phyloP scores from a whole-genome alignment of 2,888 invertebrate species.

The Melolontha melolontha region DNA sequence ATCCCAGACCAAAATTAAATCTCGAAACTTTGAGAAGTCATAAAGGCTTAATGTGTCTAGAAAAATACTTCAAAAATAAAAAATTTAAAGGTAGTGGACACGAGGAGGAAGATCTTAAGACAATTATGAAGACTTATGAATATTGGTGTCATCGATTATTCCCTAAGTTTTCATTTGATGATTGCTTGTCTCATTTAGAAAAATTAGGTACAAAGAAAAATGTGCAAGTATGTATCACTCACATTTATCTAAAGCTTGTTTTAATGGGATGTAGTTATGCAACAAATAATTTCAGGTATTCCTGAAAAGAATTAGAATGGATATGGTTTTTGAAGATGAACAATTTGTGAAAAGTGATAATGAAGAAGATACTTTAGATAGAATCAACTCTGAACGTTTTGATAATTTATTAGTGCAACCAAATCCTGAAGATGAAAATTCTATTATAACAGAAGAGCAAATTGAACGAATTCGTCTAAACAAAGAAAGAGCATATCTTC shows the following conservation, averaged over 20 bases:
- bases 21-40: constrained; percentile 79
- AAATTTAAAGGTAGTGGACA: constrained; percentile 81
- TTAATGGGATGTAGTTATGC: constrained; percentile 19
- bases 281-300: constrained; percentile 67
- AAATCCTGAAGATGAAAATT: constrained; percentile 17
- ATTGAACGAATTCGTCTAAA: constrained; percentile 75
- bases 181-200: constrained; percentile 83
- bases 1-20: constrained; percentile 77
- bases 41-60: constrained; percentile 84
- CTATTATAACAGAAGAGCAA: constrained; percentile 70
- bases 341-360: constrained; percentile 55
- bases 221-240: constrained; percentile 72
- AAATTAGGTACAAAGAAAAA: constrained; percentile 84
- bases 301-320: constrained; percentile 75
- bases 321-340: constrained; percentile 69
- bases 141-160: constrained; percentile 95
- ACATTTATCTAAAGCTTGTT: constrained; percentile 9
- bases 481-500: constrained; percentile 62
- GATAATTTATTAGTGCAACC: constrained; percentile 30
- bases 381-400: constrained; percentile 68
- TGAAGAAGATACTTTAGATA: constrained; percentile 62
- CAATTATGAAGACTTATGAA: constrained; percentile 84
- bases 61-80: constrained; percentile 83
- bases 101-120: constrained; percentile 85
- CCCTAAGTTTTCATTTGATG: constrained; percentile 90